Evolutionary conservation across 2,888 invertebrate genomes (phyloP), one percentile per base, ranked within the genome.

Genomic region (Ophion slaviceki): DNA sequence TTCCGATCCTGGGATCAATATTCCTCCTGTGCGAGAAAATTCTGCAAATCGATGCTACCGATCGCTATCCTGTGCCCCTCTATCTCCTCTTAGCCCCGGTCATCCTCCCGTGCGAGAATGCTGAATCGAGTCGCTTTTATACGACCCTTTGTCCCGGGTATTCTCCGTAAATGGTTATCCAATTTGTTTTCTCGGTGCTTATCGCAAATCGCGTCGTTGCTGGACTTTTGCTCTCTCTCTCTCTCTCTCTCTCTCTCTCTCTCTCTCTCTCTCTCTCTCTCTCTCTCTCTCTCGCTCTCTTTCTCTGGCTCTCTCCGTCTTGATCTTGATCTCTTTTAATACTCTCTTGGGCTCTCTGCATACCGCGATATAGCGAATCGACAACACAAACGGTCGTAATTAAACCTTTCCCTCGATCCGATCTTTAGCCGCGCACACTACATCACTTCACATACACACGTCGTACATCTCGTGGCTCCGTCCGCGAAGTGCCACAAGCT

Each of bases 111-210:
- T 40, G 61, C 36, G 59, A 32, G 71, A 40, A 59, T 10, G 64
- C 67, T 67, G 74, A 62, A 47, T 57, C 78, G 79, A 70, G 79
- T 28, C 28, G 67, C 62, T 85, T 85, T 85, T 88, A 85, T 87
- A 89, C 88, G 89, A 87, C 86, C 87, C 90, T 89, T 89, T 90
- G 89, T 89, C 86, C 86, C 85, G 45, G 17, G 80, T 72, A 84
- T 74, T 82, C 78, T 75, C 87, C 91, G 80, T 90, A 89, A 88
- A 92, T 88, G 90, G 91, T 88, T 67, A 89, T 90, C 88, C 91
- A 91, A 92, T 92, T 92, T 90, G 91, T 91, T 92, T 91, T 88
- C 87, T 87, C 79, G 80, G 79, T 78, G 87, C 88, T 91, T 90
- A 90, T 91, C 90, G 89, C 86, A 86, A 87, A 88, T 88, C 89